Conservation (phyloP, 2,113 vertebrate genomes). For the Chrysochloris asiatica region DNA sequence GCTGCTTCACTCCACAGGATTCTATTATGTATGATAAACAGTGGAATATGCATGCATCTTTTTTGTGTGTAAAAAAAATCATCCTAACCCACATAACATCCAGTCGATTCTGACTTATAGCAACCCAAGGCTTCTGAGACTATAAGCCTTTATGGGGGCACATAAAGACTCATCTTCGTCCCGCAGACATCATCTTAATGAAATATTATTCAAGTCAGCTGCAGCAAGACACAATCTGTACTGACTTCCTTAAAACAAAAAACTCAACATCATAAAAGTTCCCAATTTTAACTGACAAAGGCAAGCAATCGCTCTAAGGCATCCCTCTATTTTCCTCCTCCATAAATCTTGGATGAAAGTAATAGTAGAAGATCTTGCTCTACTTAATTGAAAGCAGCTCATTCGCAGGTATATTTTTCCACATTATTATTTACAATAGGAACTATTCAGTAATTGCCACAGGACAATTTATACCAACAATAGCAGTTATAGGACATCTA, state of each 20-base stretch:
- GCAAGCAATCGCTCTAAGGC: too few species aligned
- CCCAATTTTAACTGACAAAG: conserved; percentile 34
- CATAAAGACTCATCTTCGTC: too few species aligned
- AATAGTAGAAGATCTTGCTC: neutral
- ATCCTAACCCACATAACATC: too few species aligned
- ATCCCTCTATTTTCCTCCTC: neutral
- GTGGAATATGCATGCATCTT: neutral
- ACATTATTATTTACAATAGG: neutral
- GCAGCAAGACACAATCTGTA: neutral
- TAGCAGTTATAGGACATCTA: neutral
- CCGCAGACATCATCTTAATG: neutral
- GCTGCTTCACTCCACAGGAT: neutral
- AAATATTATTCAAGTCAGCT: conserved; percentile 1
- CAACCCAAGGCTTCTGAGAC: too few species aligned
- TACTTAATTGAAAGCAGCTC: neutral
- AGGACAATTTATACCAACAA: neutral
- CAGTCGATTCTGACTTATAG: too few species aligned
- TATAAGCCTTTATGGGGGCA: too few species aligned
- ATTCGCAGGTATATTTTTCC: neutral
- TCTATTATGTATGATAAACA: neutral
- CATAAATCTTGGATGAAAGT: neutral
- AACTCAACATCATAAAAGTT: neutral
- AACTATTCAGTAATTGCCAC: neutral
- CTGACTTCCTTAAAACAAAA: neutral
- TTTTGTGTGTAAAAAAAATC: too few species aligned